A percentile compares a stretch with the other conserved stretches of the same genome.
Conservation (phyloP, 1,140 invertebrate genomes). For the Ceratina japonica region DNA sequence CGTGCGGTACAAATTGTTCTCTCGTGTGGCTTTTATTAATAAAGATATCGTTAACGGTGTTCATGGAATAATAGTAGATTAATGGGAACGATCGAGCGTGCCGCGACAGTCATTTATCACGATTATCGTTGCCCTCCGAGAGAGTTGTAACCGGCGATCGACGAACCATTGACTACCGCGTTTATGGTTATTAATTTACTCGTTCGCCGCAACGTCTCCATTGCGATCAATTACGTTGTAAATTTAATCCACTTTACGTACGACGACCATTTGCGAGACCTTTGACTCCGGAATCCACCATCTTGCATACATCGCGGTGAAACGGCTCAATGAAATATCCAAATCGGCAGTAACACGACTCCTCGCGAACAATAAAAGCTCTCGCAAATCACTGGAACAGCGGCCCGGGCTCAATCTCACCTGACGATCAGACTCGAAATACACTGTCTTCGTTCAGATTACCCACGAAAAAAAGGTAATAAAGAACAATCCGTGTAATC, state of each 20-base stretch:
- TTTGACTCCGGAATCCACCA: too few relatives aligned
- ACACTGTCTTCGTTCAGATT: not conserved
- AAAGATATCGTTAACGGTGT: constrained; percentile 16
- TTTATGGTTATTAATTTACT: not conserved
- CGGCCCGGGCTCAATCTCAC: not conserved
- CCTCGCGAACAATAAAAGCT: not conserved
- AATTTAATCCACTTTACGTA: too few relatives aligned
- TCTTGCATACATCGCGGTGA: too few relatives aligned
- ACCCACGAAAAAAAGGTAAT: not conserved
- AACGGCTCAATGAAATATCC: not conserved
- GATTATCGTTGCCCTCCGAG: constrained; percentile 18
- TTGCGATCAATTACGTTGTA: too few relatives aligned
- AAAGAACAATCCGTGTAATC: constrained; percentile 8
- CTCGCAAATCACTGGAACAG: constrained; percentile 2
- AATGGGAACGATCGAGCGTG: constrained; percentile 20
- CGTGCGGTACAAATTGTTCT: constrained; percentile 6
- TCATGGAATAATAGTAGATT: constrained; percentile 22
- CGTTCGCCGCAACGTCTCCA: too few relatives aligned
- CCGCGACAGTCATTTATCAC: constrained; percentile 25
- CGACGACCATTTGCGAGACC: too few relatives aligned
- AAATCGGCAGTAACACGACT: constrained; percentile 12
- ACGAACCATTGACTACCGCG: constrained; percentile 6
- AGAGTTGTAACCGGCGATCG: not conserved
- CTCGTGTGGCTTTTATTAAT: constrained; percentile 18
- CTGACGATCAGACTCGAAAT: not conserved